Base-by-base conservation (phyloP, 1,140 invertebrate species). In the Hydropsyche tenuis region DNA sequence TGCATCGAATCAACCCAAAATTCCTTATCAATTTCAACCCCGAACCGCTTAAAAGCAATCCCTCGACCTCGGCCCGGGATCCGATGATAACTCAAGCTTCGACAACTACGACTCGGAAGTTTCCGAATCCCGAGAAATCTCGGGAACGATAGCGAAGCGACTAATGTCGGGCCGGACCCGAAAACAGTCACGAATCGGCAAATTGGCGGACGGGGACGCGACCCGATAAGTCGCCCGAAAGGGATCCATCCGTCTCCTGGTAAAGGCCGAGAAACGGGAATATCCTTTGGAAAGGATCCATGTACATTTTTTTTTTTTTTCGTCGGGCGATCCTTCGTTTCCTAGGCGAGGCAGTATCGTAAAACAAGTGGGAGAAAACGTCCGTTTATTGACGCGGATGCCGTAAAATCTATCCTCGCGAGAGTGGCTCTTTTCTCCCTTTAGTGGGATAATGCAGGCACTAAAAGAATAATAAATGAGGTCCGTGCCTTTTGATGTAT, bases 401-500 rank as follows among this genome's bases (percentile, higher is more conserved):
- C 30, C 63, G 63, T 66, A 66, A 66, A 66, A 66, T 66, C 18
- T 66, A 66, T 42, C 63, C 63, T 62, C 48, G 1, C 16, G 14
- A 53, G 48, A 20, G 48, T 53, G 16, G 48, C 7, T 20, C 48
- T 53, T 18, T 53, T n/a, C 48, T 53, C 30, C 30, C 30, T 53
- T 53, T 53, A 53, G 48, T 53, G 48, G 48, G 16, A 53, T 53
- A 53, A 53, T 16, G 20, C 48, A 18, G 16, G 48, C 48, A 53
- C 48, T 53, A 53, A 53, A 20, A 53, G 48, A 53, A 53, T 53
- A 53, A 53, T 53, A 53, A 20, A 53, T 53, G 48, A 53, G 48
- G 20, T 18, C 20, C 48, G 48, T 18, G 48, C 3, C 30, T 37
- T 53, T 16, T 53, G 48, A 53, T 53, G n/a, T 53, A 53, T 20